A percentile compares a stretch with the other conserved stretches of the same genome.
Evolutionary conservation across 2,888 invertebrate genomes (phyloP).

Genomic region (Synergus laeviventris): DNA sequence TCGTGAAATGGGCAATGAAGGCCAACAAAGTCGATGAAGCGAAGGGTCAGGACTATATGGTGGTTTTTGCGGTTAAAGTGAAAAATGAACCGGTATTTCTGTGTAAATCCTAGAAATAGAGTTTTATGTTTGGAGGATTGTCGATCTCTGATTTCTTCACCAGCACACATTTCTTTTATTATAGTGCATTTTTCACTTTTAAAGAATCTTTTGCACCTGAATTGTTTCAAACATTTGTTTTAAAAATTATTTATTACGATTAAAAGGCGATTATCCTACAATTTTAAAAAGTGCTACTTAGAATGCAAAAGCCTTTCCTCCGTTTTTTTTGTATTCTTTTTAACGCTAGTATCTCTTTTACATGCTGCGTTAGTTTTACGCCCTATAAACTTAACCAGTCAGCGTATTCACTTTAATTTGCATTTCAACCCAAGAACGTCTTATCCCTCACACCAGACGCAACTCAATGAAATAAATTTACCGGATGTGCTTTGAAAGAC

Average conservation of each 20-base stretch:
- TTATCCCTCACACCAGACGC: slow-evolving; percentile 47
- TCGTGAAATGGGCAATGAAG: slow-evolving; percentile 13
- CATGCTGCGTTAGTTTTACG: background rate
- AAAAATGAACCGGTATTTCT: background rate
- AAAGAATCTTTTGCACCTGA: no score
- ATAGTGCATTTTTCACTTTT: background rate
- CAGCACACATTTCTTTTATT: background rate
- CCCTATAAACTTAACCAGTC: slow-evolving; percentile 35
- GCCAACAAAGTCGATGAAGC: slow-evolving; percentile 1
- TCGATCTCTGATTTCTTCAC: background rate
- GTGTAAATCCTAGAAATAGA: background rate
- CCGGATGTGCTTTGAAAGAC: background rate
- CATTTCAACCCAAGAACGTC: slow-evolving; percentile 54
- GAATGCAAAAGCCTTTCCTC: background rate
- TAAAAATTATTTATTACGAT: no score
- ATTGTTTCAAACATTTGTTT: no score
- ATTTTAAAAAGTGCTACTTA: background rate
- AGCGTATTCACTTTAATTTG: slow-evolving; percentile 58
- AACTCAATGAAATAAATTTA: slow-evolving; percentile 54
- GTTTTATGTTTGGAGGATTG: background rate
- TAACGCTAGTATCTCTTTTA: background rate
- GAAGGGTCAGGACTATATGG: background rate
- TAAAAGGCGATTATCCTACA: background rate
- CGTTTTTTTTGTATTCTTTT: background rate
- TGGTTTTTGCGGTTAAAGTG: background rate